phyloP scores from a whole-genome alignment of 2,888 invertebrate genomes.

The Rhyacophila evoluta region DNA sequence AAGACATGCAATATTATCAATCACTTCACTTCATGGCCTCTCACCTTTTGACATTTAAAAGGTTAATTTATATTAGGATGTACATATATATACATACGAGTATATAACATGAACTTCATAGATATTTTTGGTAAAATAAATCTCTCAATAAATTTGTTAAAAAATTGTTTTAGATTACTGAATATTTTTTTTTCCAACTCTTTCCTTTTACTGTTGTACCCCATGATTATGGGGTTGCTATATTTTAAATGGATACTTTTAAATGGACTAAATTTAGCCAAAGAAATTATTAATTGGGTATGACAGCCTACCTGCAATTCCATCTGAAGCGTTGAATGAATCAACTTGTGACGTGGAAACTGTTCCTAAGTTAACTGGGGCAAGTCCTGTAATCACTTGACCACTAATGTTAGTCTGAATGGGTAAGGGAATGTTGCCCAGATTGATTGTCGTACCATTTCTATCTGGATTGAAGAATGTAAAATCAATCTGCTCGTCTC shows the following conservation, averaged over 20 bases:
- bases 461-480: constrained; percentile 66
- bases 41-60: too few relatives aligned
- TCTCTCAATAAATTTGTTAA: too few relatives aligned
- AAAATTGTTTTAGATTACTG: too few relatives aligned
- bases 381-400: constrained; percentile 67
- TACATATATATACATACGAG: too few relatives aligned
- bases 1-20: too few relatives aligned
- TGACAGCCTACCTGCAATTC: background rate
- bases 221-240: too few relatives aligned
- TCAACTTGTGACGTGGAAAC: background rate
- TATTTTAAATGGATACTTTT: background rate
- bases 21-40: too few relatives aligned
- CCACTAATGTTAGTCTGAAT: constrained; percentile 70
- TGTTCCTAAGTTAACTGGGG: constrained; percentile 64
- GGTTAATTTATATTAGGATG: too few relatives aligned
- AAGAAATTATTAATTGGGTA: background rate
- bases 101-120: too few relatives aligned
- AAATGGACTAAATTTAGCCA: background rate
- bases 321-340: constrained; percentile 1
- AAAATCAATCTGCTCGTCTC: constrained; percentile 69
- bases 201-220: too few relatives aligned
- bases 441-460: constrained; percentile 66
- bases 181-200: too few relatives aligned
- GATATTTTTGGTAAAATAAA: too few relatives aligned
- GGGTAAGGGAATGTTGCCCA: constrained; percentile 69